phyloP scores from a whole-genome alignment of 2,888 invertebrate species.

The Latrodectus hesperus region DNA sequence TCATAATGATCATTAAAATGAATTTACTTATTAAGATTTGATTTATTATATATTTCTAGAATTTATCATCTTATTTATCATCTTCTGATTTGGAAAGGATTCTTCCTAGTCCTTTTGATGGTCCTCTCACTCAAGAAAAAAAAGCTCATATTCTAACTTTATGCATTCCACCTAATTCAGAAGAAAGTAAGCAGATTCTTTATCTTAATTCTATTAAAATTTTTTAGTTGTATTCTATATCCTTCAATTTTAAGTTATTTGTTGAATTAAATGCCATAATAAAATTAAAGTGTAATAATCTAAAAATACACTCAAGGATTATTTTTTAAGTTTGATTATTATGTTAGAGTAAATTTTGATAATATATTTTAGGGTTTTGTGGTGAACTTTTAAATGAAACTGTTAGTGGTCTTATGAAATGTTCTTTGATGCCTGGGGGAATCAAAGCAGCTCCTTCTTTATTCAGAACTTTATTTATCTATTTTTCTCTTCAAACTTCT shows the following conservation, averaged over 20 bases:
- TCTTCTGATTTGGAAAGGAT: conserved; percentile 13
- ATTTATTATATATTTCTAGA: conserved; percentile 9
- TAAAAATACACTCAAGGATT: no score
- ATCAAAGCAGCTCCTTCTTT: conserved; percentile 50
- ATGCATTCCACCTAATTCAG: conserved; percentile 24
- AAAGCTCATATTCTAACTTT: conserved; percentile 64
- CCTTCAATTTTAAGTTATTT: neutral
- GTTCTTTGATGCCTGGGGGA: conserved; percentile 43
- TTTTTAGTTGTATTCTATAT: neutral
- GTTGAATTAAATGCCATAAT: no score
- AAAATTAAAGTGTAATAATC: no score
- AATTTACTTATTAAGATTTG: neutral
- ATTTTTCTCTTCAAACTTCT: conserved; percentile 29
- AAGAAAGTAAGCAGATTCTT: conserved; percentile 22
- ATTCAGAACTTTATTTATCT: conserved; percentile 47
- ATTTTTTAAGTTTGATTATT: no score
- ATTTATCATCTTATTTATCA: conserved; percentile 20
- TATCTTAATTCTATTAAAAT: neutral
- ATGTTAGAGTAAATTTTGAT: no score
- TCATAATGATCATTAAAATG: no score
- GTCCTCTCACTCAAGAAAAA: conserved; percentile 70
- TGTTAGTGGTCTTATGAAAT: conserved; percentile 46
- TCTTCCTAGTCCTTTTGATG: conserved; percentile 69
- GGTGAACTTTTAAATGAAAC: conserved; percentile 48
- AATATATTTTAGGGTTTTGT: conserved; percentile 20